A percentile compares a stretch with the other conserved stretches of the same genome.
Evolutionary conservation across 1,140 invertebrate species (phyloP).

Genomic region (Pseudomyrmex dendroicus): DNA sequence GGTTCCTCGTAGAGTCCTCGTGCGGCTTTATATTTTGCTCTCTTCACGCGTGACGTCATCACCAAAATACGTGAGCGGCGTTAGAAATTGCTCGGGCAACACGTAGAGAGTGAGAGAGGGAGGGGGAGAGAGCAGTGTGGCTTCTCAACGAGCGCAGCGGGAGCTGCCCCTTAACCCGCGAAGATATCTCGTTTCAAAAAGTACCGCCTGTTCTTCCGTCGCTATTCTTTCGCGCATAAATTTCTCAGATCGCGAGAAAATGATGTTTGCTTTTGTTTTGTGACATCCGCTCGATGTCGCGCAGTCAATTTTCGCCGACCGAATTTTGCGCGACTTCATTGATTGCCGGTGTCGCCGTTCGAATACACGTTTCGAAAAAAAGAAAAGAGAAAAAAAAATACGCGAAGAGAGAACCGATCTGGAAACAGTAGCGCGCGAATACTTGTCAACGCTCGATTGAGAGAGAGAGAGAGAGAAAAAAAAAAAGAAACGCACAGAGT

Average conservation of each 20-base stretch:
- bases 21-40: slow-evolving; percentile 83
- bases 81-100: slow-evolving; percentile 74
- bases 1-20: slow-evolving; percentile 69
- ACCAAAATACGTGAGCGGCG: slow-evolving; percentile 83
- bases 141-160: slow-evolving; percentile 64
- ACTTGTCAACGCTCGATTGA: background rate
- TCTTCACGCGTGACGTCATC: slow-evolving; percentile 85
- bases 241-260: slow-evolving; percentile 22
- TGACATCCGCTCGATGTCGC: background rate
- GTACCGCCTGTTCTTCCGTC: slow-evolving; percentile 11
- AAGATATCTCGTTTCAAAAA: slow-evolving; percentile 58
- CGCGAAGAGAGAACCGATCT: background rate
- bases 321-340: background rate
- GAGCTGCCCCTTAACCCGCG: slow-evolving; percentile 59
- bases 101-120: slow-evolving; percentile 57
- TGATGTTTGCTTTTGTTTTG: background rate
- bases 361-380: too few relatives aligned
- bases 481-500: too few relatives aligned
- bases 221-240: slow-evolving; percentile 42
- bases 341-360: slow-evolving; percentile 9
- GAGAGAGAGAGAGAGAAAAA: background rate
- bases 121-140: slow-evolving; percentile 33
- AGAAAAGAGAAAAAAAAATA: background rate
- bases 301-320: slow-evolving; percentile 5
- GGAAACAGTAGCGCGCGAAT: background rate